phyloP scores from a whole-genome alignment of 2,797 vertebrate genomes.

The Lepilemur ruficaudatus region DNA sequence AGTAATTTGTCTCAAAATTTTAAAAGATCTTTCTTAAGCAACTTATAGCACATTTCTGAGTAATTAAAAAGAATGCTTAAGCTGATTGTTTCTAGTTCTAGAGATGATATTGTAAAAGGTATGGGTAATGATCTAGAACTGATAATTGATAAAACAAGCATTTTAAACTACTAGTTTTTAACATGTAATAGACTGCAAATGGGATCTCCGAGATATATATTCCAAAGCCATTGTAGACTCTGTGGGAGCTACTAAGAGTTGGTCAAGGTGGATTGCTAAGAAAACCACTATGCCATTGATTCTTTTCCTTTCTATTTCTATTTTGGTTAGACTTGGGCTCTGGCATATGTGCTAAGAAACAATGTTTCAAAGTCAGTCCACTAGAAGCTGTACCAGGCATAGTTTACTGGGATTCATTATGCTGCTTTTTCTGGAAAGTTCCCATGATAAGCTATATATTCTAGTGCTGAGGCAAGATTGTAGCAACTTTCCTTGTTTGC shows the following conservation, averaged over 20 bases:
- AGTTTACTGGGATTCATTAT: not conserved
- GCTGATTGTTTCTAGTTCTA: not conserved
- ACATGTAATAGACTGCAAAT: not conserved
- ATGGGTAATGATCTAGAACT: not conserved
- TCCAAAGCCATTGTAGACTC: not conserved
- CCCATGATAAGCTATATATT: not conserved
- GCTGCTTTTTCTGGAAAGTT: not conserved
- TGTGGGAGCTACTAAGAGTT: not conserved
- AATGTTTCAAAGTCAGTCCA: not conserved
- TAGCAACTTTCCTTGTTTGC: not conserved
- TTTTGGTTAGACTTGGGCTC: not conserved
- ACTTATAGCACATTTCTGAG: not conserved
- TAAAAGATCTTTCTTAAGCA: not conserved
- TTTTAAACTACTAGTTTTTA: not conserved
- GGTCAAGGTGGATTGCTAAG: not conserved
- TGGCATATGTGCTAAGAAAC: not conserved
- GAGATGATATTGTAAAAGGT: not conserved
- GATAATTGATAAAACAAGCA: not conserved
- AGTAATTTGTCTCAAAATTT: not conserved
- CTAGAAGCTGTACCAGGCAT: not conserved
- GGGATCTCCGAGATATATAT: not conserved
- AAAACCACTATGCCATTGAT: not conserved
- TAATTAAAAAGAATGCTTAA: not conserved
- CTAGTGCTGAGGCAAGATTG: not conserved
- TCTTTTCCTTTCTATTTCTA: not conserved